These are phyloP conservation scores for Chrysodeixis includens DNA, from an alignment of 2,888 invertebrate genomes.

Conservation along the genomic window DNA sequence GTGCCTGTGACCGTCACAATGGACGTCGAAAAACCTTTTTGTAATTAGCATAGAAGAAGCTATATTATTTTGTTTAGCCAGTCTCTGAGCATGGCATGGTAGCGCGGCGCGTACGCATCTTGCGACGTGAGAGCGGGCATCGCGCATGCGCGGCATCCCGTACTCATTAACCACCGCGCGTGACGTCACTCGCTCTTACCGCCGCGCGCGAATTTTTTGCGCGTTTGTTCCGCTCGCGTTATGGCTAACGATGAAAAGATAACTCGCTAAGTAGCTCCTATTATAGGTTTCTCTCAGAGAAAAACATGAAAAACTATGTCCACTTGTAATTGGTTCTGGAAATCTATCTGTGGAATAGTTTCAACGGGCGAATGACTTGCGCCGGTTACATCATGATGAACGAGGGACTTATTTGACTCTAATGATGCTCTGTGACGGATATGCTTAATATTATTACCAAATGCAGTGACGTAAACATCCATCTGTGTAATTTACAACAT, in stretches of 20 bases:
- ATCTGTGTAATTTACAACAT: neutral
- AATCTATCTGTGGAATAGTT: conserved; percentile 32
- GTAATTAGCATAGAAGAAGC: neutral
- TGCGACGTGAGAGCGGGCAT: conserved; percentile 12
- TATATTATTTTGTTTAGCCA: neutral
- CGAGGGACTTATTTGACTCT: neutral
- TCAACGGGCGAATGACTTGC: conserved; percentile 12
- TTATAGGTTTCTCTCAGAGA: conserved; percentile 38
- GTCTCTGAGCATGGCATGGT: neutral
- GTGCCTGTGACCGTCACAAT: conserved; percentile 14
- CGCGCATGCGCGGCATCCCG: conserved; percentile 32
- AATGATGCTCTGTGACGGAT: neutral
- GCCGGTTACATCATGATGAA: neutral
- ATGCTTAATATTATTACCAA: neutral
- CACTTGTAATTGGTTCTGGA: conserved; percentile 30
- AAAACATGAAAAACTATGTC: conserved; percentile 22
- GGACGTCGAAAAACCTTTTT: too few relatives aligned
- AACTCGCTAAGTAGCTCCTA: conserved; percentile 33
- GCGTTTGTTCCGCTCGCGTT: conserved; percentile 16
- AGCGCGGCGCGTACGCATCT: neutral
- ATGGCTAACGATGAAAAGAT: conserved; percentile 30
- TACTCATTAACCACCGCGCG: conserved; percentile 40
- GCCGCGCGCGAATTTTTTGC: conserved; percentile 25
- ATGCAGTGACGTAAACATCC: too few relatives aligned
- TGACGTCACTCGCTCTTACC: conserved; percentile 34